Base-by-base conservation (phyloP, 2,113 vertebrate species). In the Epinephelus cyanopodus region DNA sequence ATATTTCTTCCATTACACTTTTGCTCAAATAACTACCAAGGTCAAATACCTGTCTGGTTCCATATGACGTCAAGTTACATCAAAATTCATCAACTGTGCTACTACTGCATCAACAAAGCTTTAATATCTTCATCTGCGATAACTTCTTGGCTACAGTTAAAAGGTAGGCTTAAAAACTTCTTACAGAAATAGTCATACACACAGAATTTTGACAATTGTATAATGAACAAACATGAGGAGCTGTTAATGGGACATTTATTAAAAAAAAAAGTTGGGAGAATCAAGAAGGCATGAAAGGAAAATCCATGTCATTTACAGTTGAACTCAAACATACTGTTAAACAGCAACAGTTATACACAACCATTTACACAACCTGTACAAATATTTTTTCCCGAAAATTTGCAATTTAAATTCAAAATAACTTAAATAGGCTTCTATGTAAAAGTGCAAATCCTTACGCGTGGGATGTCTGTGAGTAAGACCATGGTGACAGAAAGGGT, bases 301-400 rank as follows among this genome's bases (percentile, higher is more conserved):
- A 87, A 91, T 87, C 53, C 29, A 69, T 90, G 90, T 92, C 82
- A 91, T 93, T 94, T 94, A 92, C 94, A 94, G 83, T 90, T 91
- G 64, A 93, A 92, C 92, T 91, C 82, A 88, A 87, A 83, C 61
- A 89, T 73, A 91, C 83, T 81, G 89, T 93, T 90, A 89, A 95
- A 95, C 95, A 95, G 90, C 82, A 90, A 90, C 93, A 94, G 90
- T 94, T 95, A 95, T 93, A 94, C 94, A 96, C 92, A 94, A 93
- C 84, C 91, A 94, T 95, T 95, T 95, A 95, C 92, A 95, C 92
- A 91, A 93, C 86, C 94, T 96, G 95, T 96, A 96, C 95, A 94
- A 92, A 93, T 91, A 88, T 91, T 79, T 84, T 83, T 90, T 82
- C 63, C 81, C 67, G 39, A 89, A 92, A 90, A 88, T 89, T 85